A percentile compares a stretch with the other conserved stretches of the same genome.
Evolutionary conservation across 92 coral and sea anemone genomes (phyloP).

Genomic region (Montipora capitata): DNA sequence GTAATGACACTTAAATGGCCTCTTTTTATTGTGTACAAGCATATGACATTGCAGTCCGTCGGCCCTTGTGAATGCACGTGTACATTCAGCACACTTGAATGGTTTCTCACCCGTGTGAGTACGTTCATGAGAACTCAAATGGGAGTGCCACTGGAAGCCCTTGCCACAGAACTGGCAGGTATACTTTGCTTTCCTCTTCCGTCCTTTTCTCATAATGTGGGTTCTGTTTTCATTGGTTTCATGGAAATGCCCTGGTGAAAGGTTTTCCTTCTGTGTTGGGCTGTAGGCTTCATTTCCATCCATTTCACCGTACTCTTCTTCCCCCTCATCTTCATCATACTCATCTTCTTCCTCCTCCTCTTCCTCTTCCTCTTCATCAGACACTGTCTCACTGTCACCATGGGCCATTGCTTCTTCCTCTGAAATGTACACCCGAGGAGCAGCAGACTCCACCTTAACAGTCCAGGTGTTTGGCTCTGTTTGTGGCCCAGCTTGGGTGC

Average conservation of each 20-base stretch:
- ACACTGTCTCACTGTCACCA: constrained; percentile 1
- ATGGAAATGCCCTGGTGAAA: constrained; percentile 56
- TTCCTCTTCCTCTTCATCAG: constrained; percentile 59
- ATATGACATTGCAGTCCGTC: constrained; percentile 98
- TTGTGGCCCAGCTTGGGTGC: constrained; percentile 88
- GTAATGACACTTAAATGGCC: constrained; percentile 84
- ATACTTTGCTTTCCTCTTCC: constrained; percentile 76
- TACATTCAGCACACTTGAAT: constrained; percentile 88
- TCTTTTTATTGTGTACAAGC: constrained; percentile 91
- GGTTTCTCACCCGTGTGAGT: constrained; percentile 97
- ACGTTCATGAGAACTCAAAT: constrained; percentile 92
- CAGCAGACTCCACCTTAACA: constrained; percentile 45
- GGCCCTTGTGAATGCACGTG: constrained; percentile 94
- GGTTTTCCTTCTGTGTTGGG: constrained; percentile 68
- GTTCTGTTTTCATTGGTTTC: constrained; percentile 43
- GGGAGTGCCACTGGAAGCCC: constrained; percentile 97
- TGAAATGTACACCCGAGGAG: constrained; percentile 32
- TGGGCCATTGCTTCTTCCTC: constrained; percentile 53
- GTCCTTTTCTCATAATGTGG: constrained; percentile 53
- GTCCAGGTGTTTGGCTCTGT: constrained; percentile 35
- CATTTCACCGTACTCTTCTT: constrained; percentile 18
- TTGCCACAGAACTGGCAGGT: constrained; percentile 90
- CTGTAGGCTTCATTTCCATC: constrained; percentile 40
- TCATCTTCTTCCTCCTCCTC: constrained; percentile 36
- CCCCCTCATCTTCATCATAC: constrained; percentile 53